A percentile compares a stretch with the other conserved stretches of the same genome.
Conservation (phyloP, 2,797 vertebrate species). For the Halcyon leucocephala region DNA sequence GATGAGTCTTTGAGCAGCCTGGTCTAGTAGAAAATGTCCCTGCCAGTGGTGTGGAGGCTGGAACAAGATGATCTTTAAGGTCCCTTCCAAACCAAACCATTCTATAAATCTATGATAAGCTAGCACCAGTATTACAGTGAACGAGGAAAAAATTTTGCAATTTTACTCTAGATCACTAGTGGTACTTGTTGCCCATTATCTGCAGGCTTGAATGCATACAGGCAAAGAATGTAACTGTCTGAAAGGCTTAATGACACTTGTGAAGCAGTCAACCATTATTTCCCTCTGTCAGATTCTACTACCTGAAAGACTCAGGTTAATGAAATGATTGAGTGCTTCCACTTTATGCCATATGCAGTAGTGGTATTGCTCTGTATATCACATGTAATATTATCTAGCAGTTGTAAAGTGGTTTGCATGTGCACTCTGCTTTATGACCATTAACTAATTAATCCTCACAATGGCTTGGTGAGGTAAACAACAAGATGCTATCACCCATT, state of each 20-base stretch:
- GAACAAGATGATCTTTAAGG: not conserved
- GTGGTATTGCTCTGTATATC: conserved; percentile 50
- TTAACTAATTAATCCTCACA: conserved; percentile 67
- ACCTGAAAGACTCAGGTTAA: conserved; percentile 65
- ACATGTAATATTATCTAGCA: conserved; percentile 47
- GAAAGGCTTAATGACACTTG: conserved; percentile 64
- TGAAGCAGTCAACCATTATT: conserved; percentile 67
- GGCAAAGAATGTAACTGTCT: not conserved
- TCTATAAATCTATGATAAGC: not conserved
- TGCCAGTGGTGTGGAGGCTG: not conserved
- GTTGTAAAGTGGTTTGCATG: conserved; percentile 44
- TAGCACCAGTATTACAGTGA: conserved; percentile 17
- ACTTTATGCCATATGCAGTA: conserved; percentile 40
- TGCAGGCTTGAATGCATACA: conserved; percentile 9
- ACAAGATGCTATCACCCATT: conserved; percentile 17
- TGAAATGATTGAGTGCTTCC: conserved; percentile 59
- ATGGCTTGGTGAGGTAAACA: conserved; percentile 37
- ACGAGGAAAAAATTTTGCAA: not conserved
- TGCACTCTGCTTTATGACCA: conserved; percentile 51
- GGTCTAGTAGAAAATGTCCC: not conserved
- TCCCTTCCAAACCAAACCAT: not conserved
- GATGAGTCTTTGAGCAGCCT: not conserved
- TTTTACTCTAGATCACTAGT: conserved; percentile 16
- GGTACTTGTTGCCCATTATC: conserved; percentile 29
- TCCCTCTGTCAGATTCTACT: conserved; percentile 57